Base-by-base conservation (phyloP, 2,113 vertebrate species). In the Tringa solitaria region DNA sequence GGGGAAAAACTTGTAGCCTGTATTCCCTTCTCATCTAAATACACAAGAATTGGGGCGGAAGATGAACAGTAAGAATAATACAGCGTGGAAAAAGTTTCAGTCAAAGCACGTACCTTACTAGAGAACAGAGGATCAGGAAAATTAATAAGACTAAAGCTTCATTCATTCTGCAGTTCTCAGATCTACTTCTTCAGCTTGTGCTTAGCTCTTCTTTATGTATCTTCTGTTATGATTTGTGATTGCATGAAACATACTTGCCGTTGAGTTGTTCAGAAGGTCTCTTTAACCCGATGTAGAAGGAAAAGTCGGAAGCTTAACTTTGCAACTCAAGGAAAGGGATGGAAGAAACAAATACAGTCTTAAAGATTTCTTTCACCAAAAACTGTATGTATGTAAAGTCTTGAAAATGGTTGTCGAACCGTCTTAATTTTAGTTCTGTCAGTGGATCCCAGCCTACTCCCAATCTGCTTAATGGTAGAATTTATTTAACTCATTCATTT, bases 191-290 rank as follows among this genome's bases (percentile, higher is more conserved):
- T 51, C 35, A 84, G 41, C 41, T 77, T 37, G 3, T 63, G 68
- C 46, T 80, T 22, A 26, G 30, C 32, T 51, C 28, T 59, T 48
- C 10, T 51, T 28, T 21, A 24, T 32, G 21, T 73, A 32, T 22
- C 14, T 46, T 30, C 56, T 51, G 21, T 16, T 54, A 7, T 0
- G 18, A 32, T n/a, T 75, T 32, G 14, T 67, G 24, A 21, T 14
- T 6, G 27, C 10, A 2, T 45, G 48, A 27, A 46, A 54, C 3
- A 5, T 1, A 7, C 21, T 65, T 76, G 46, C 24, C 9, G 0
- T 12, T 21, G 39, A 84, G 56, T 20, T 87, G 30, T 70, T 60
- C n/a, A 46, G 37, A 30, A 22, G 39, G 16, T 46, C 22, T n/a
- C 19, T 59, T 35, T 23, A 67, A 23, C 27, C 2, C 3, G 15